These are phyloP conservation scores for Epicampocera succincta DNA, from an alignment of 2,888 invertebrate genomes.

Conservation along the genomic window DNA sequence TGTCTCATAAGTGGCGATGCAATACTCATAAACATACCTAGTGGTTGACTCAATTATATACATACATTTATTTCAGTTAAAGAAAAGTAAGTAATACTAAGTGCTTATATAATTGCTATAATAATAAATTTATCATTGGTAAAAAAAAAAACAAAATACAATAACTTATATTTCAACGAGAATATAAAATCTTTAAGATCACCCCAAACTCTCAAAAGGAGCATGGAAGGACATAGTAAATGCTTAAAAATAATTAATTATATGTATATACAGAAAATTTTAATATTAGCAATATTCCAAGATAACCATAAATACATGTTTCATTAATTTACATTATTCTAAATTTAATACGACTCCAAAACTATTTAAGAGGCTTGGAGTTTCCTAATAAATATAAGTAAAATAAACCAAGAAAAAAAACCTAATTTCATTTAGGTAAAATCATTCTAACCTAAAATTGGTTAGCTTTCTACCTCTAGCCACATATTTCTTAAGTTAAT, in stretches of 20 bases:
- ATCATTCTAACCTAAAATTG: conserved; percentile 16
- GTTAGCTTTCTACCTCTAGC: not conserved
- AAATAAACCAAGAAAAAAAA: no score
- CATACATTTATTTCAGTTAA: conserved; percentile 60
- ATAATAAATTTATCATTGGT: conserved; percentile 43
- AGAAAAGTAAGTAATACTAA: conserved; percentile 24
- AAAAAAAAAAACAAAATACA: conserved; percentile 25
- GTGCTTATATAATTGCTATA: conserved; percentile 27
- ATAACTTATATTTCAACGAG: conserved; percentile 56
- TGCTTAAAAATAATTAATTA: conserved; percentile 18
- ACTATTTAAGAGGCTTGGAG: no score
- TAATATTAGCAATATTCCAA: not conserved
- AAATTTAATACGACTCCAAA: no score
- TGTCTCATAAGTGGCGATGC: no score
- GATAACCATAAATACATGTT: not conserved
- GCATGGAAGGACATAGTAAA: not conserved
- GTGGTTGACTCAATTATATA: conserved; percentile 32
- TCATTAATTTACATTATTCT: not conserved
- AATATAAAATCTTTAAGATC: conserved; percentile 6
- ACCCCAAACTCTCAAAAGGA: not conserved
- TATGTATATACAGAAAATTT: conserved; percentile 19
- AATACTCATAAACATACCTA: conserved; percentile 21
- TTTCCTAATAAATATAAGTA: no score
- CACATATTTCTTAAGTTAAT: conserved; percentile 33
- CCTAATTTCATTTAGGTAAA: not conserved